These are phyloP conservation scores for Polyodon spathula DNA, from an alignment of 2,113 vertebrate species.

Conservation along the genomic window DNA sequence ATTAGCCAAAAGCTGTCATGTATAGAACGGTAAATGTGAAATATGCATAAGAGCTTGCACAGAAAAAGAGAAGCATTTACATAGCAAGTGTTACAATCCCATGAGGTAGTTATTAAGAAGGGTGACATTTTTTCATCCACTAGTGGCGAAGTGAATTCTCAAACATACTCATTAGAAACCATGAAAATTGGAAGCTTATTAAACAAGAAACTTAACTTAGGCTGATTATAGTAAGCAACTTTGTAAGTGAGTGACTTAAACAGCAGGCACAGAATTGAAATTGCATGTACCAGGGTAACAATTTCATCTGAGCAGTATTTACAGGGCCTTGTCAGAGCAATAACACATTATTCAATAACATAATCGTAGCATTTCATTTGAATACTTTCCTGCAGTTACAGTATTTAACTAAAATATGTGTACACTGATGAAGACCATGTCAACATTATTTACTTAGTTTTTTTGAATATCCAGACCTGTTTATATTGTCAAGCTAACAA, in stretches of 20 bases:
- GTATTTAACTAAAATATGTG: no score
- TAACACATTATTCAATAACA: no score
- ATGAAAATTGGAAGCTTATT: not conserved
- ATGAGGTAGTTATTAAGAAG: not conserved
- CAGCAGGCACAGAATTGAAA: no score
- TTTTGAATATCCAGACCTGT: no score
- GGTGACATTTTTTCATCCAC: not conserved
- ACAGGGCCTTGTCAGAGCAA: no score
- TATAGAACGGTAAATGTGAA: not conserved
- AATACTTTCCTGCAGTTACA: no score
- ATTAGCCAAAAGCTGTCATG: not conserved
- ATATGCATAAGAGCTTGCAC: not conserved
- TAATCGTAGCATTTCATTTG: no score
- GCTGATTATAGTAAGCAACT: not conserved
- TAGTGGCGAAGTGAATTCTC: not conserved
- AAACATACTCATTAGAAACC: not conserved
- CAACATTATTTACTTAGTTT: no score
- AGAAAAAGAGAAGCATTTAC: not conserved
- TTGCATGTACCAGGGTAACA: no score
- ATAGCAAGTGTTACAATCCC: not conserved
- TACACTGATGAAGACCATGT: no score
- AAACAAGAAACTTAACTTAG: not conserved
- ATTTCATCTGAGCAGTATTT: no score
- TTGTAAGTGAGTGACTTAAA: not conserved
- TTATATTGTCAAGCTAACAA: no score